Evolutionary conservation across 2,888 invertebrate species (phyloP).

Genomic region (Drosophila melanosoma): DNA sequence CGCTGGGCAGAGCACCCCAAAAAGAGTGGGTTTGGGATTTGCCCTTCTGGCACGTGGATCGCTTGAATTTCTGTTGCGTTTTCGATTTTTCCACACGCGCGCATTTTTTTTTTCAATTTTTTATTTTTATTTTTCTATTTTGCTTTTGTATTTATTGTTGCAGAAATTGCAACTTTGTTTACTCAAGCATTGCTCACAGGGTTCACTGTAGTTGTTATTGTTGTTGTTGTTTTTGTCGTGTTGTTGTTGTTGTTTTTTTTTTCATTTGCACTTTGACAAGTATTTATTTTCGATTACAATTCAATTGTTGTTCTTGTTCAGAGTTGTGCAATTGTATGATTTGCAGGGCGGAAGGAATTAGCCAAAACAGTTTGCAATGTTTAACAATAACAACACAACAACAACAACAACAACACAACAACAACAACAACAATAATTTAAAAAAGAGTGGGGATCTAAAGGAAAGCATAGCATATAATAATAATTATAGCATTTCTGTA

Average conservation of each 20-base stretch:
- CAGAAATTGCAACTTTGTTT: conserved; percentile 75
- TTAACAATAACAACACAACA: conserved; percentile 28
- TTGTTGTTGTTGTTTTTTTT: conserved; percentile 33
- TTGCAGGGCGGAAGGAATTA: conserved; percentile 52
- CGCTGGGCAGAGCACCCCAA: background rate
- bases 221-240: conserved; percentile 27
- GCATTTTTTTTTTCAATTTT: conserved; percentile 48
- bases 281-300: conserved; percentile 76
- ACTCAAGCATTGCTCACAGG: conserved; percentile 50
- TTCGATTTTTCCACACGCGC: conserved; percentile 68
- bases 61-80: conserved; percentile 76
- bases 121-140: conserved; percentile 51
- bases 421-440: background rate
- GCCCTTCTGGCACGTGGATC: conserved; percentile 44
- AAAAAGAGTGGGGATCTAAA: background rate
- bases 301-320: conserved; percentile 46
- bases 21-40: background rate
- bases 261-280: conserved; percentile 45
- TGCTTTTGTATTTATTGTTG: conserved; percentile 54
- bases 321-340: conserved; percentile 19
- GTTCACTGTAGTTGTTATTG: conserved; percentile 10
- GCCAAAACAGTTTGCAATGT: conserved; percentile 41
- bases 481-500: conserved; percentile 50
- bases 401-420: conserved; percentile 26
- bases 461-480: conserved; percentile 29